Conservation (phyloP, 92 coral and sea anemone species). For the Actinernus sp. region DNA sequence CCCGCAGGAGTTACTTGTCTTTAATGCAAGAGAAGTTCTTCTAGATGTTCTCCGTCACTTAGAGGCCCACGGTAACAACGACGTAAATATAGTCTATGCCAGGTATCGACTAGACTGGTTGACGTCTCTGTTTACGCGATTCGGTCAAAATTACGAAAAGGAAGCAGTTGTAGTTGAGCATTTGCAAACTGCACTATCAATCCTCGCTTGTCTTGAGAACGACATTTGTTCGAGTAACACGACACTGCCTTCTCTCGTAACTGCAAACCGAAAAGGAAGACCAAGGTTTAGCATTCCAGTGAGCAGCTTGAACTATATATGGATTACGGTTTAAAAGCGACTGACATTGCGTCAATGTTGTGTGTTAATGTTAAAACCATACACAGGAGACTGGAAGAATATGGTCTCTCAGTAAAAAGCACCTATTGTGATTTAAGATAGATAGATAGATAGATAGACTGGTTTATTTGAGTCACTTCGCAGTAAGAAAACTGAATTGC, state of each 20-base stretch:
- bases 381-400: constrained; percentile 62
- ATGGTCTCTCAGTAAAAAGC: constrained; percentile 33
- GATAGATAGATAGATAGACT: too few relatives aligned
- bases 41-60: too few relatives aligned
- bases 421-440: constrained; percentile 29
- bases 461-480: too few relatives aligned
- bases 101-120: constrained; percentile 43
- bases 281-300: constrained; percentile 38
- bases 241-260: constrained; percentile 1
- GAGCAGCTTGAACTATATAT: constrained; percentile 47
- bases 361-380: constrained; percentile 58
- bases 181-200: constrained; percentile 30
- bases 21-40: too few relatives aligned
- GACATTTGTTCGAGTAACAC: constrained; percentile 1
- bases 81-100: constrained; percentile 13
- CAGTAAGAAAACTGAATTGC: too few relatives aligned
- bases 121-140: constrained; percentile 26
- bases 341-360: constrained; percentile 40
- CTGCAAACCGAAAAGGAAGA: constrained; percentile 37
- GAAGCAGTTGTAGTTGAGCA: constrained; percentile 6
- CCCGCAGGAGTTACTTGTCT: too few relatives aligned
- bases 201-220: constrained; percentile 7
- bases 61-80: too few relatives aligned
- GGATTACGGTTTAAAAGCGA: constrained; percentile 33
- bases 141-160: constrained; percentile 24